Evolutionary conservation across 2,113 vertebrate genomes (phyloP).

Genomic region (Heptranchias perlo): DNA sequence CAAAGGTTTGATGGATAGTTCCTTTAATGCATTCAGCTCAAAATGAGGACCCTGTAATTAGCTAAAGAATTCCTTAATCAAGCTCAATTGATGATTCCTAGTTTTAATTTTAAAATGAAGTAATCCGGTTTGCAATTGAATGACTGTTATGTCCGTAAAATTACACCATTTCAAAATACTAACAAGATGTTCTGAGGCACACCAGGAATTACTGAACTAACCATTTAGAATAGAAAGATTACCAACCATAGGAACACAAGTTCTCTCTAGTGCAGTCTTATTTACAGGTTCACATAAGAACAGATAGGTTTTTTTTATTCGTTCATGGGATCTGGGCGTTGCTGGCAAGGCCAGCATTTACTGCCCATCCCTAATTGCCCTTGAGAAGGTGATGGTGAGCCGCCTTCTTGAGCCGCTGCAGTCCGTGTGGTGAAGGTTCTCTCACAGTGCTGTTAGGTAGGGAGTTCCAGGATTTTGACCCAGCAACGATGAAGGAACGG

Average conservation of each 20-base stretch:
- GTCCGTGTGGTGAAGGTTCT: too few species aligned
- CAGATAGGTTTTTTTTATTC: too few species aligned
- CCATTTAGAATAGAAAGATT: not conserved
- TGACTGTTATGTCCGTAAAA: not conserved
- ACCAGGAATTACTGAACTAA: not conserved
- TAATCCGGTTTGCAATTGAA: not conserved
- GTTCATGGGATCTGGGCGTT: too few species aligned
- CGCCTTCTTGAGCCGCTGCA: too few species aligned
- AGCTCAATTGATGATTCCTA: not conserved
- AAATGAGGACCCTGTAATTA: not conserved
- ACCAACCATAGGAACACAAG: not conserved
- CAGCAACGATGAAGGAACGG: too few species aligned
- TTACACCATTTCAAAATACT: not conserved
- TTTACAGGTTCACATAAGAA: not conserved
- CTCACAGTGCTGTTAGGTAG: too few species aligned
- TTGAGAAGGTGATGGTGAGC: too few species aligned
- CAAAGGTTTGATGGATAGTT: not conserved
- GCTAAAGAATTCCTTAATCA: conserved; percentile 3
- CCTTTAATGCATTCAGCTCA: not conserved
- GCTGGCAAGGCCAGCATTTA: too few species aligned
- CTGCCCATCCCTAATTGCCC: too few species aligned
- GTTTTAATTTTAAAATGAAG: conserved; percentile 17
- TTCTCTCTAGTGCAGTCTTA: not conserved
- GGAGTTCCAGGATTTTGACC: too few species aligned
- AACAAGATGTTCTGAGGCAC: not conserved